A percentile compares a stretch with the other conserved stretches of the same genome.
Conservation (phyloP, 2,113 vertebrate species). For the Mesitornis unicolor region DNA sequence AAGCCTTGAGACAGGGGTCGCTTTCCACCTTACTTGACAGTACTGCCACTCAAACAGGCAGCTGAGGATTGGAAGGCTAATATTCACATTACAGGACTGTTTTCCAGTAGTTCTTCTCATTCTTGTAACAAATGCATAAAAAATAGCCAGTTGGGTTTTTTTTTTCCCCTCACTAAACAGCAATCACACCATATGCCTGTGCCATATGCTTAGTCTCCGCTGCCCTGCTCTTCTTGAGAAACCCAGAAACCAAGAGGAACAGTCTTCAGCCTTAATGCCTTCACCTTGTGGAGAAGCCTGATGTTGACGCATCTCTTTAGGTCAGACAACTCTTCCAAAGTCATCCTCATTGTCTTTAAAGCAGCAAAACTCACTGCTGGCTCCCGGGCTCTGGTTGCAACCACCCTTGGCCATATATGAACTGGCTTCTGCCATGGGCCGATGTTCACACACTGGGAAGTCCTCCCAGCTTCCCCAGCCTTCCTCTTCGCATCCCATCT, state of each 20-base stretch:
- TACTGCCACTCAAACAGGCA: not conserved
- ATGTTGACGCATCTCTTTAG: not conserved
- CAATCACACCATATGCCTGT: not conserved
- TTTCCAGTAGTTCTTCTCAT: not conserved
- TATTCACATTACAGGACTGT: not conserved
- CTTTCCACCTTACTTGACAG: not conserved
- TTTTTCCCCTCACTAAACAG: not conserved
- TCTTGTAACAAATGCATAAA: not conserved
- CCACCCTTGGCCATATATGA: not conserved
- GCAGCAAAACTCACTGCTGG: not conserved
- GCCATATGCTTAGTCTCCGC: not conserved
- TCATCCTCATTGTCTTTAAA: not conserved
- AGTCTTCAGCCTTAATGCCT: not conserved
- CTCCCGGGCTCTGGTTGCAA: not conserved
- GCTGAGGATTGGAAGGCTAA: not conserved
- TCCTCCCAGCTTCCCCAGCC: not conserved
- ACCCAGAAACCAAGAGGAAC: not conserved
- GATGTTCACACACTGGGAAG: not conserved
- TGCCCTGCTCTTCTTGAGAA: not conserved
- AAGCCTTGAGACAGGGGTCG: not conserved
- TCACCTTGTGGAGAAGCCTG: not conserved
- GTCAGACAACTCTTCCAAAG: not conserved
- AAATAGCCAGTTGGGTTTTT: not conserved
- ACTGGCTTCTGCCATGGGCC: fast-evolving
- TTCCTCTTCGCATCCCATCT: not conserved